These are phyloP conservation scores for Drosophila sp. DNA, from an alignment of 1,140 invertebrate genomes.

Conservation along the genomic window DNA sequence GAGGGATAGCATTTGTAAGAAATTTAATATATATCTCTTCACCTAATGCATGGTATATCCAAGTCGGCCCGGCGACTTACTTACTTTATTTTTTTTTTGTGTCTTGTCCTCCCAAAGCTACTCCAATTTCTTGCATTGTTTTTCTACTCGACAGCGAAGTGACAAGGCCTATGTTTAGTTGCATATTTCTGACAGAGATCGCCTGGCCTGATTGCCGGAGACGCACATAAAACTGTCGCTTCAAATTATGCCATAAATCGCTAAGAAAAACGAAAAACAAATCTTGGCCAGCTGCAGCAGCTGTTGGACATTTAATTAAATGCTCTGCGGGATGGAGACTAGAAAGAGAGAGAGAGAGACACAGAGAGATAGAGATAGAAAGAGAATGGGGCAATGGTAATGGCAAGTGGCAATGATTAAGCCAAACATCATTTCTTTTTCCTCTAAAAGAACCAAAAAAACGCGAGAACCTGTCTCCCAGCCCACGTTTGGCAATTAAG, in stretches of 20 bases:
- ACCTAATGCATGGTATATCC: too few species aligned
- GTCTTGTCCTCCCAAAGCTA: neutral
- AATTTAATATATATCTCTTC: too few species aligned
- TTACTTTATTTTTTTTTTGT: too few species aligned
- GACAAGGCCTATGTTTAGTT: slow-evolving; percentile 15
- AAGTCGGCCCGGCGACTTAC: too few species aligned
- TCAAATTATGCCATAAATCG: slow-evolving; percentile 53
- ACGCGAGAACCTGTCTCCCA: slow-evolving; percentile 55
- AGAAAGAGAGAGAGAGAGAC: neutral
- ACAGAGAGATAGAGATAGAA: neutral
- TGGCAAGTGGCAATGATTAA: slow-evolving; percentile 60
- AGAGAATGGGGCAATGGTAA: neutral
- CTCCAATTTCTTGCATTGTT: slow-evolving; percentile 12
- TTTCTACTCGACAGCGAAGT: slow-evolving; percentile 19
- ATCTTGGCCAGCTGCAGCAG: slow-evolving; percentile 27
- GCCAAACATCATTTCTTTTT: slow-evolving; percentile 19
- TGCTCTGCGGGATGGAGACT: slow-evolving; percentile 26
- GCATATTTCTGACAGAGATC: slow-evolving; percentile 28
- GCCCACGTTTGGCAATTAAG: slow-evolving; percentile 56
- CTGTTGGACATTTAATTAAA: slow-evolving; percentile 67
- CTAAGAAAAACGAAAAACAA: slow-evolving; percentile 31
- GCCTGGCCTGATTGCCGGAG: slow-evolving; percentile 27
- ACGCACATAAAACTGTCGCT: slow-evolving; percentile 13
- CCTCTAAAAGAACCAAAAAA: slow-evolving; percentile 18
- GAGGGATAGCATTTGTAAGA: too few species aligned